A percentile compares a stretch with the other conserved stretches of the same genome.
Evolutionary conservation across 2,797 vertebrate species (phyloP).

Genomic region (Eurystomus glaucurus): DNA sequence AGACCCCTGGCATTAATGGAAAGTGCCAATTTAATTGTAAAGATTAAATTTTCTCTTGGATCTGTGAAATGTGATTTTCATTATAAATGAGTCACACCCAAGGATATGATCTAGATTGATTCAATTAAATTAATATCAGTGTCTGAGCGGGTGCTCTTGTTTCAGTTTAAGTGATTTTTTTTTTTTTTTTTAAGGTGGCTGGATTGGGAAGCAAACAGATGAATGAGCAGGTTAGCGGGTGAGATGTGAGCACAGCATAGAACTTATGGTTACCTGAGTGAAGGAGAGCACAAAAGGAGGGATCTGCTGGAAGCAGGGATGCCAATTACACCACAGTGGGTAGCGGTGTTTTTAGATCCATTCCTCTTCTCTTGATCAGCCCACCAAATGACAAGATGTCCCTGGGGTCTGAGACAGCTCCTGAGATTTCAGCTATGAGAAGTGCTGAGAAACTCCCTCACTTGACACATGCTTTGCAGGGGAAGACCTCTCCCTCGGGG

Average conservation of each 20-base stretch:
- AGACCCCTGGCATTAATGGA: neutral
- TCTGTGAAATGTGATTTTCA: slow-evolving; percentile 40
- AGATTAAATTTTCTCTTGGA: neutral
- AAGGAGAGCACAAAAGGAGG: neutral
- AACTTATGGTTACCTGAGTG: neutral
- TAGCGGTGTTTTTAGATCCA: neutral
- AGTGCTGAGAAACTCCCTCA: neutral
- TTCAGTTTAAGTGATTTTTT: neutral
- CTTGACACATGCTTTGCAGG: rapidly evolving
- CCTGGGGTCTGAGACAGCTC: neutral
- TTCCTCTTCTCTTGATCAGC: neutral
- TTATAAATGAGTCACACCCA: neutral
- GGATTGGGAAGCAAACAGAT: neutral
- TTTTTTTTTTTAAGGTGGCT: neutral
- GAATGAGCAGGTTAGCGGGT: neutral
- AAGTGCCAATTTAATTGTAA: slow-evolving; percentile 25
- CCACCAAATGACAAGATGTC: neutral
- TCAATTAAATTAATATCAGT: neutral
- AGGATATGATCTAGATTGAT: neutral
- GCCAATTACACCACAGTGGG: rapidly evolving
- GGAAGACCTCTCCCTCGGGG: neutral
- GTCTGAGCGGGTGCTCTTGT: neutral
- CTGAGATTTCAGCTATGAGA: neutral
- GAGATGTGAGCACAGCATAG: neutral
- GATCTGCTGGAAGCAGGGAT: neutral